Base-by-base conservation (phyloP, 1,140 invertebrate genomes). In the Pectinophora gossypiella region DNA sequence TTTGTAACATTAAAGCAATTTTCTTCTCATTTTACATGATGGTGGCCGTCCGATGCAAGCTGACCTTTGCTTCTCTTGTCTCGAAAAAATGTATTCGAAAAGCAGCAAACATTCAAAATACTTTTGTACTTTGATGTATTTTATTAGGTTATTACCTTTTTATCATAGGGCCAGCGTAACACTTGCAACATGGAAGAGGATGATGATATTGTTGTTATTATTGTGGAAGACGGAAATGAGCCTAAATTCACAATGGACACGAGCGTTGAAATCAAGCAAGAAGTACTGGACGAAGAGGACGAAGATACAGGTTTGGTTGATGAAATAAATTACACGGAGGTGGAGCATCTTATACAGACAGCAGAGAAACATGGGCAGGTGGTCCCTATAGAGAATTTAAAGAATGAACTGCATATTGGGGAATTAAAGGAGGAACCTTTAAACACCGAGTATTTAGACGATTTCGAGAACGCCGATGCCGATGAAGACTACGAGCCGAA, bases 201-300 rank as follows among this genome's bases (percentile, higher is more conserved):
- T 20, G 75, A 85, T 50, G 79, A 76, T 47, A 66, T 78, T 54
- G 64, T 85, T 38, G 71, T 85, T 45, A 74, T 85, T 32, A 51
- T 79, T n/a, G 72, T 63, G 4, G 71, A 85, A 19, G 69, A 68
- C 16, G 61, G 59, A n/a, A 48, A 51, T 22, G 51, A 48, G 53
- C n/a, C 18, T 48, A 43, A 36, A 22, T 12, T 54, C 47, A 18
- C 43, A 47, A 23, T 22, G 5, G 12, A 4, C 21, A 48, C 13
- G 19, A 4, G 6, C 3, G n/a, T 62, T 19, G 4, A 56, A 35
- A 54, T 68, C n/a, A 72, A 74, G 56, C 19, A 67, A 10, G 74
- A 77, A 52, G 6, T 36, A 9, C 19, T 59, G 1, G 65, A 70
- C 16, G 56, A 75, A 12, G 46, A 56, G 12, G n/a, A n/a, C n/a